These are phyloP conservation scores for Tarsius wallacei DNA, from an alignment of 2,797 vertebrate species.

Conservation along the genomic window DNA sequence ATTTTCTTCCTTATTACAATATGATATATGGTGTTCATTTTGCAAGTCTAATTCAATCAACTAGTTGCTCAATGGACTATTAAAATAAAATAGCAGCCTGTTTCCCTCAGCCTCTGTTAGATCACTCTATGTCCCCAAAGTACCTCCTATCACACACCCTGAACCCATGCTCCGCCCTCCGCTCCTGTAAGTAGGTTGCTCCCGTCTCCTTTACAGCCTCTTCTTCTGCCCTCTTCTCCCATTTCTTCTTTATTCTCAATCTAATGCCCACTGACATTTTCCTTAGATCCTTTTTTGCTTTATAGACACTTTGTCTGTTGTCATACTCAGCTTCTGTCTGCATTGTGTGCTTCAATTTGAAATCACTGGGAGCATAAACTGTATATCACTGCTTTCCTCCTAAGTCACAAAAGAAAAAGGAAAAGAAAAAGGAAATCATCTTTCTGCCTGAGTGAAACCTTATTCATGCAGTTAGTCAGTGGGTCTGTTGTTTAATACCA, in stretches of 20 bases:
- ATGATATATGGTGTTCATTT: slow-evolving; percentile 70
- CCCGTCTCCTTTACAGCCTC: slow-evolving; percentile 80
- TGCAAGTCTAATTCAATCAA: slow-evolving; percentile 72
- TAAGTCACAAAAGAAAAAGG: slow-evolving; percentile 59
- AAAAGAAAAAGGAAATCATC: slow-evolving; percentile 34
- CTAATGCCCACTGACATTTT: slow-evolving; percentile 83
- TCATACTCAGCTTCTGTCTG: slow-evolving; percentile 77
- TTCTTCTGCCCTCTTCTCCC: slow-evolving; percentile 80
- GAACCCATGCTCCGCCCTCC: slow-evolving; percentile 33
- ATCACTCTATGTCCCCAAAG: accelerated
- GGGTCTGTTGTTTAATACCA: slow-evolving; percentile 42
- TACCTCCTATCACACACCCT: not conserved
- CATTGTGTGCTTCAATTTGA: slow-evolving; percentile 82
- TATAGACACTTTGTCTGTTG: slow-evolving; percentile 84
- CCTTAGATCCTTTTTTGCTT: slow-evolving; percentile 78
- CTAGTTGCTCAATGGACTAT: slow-evolving; percentile 28
- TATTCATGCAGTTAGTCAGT: slow-evolving; percentile 38
- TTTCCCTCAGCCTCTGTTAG: not conserved
- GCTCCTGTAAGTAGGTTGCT: slow-evolving; percentile 75
- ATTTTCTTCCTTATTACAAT: slow-evolving; percentile 64
- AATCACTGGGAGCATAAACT: slow-evolving; percentile 66
- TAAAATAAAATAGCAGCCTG: slow-evolving; percentile 60
- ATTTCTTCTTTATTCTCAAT: slow-evolving; percentile 87
- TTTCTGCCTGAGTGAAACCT: slow-evolving; percentile 79
- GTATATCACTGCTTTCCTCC: slow-evolving; percentile 72